A percentile compares a stretch with the other conserved stretches of the same genome.
These are phyloP conservation scores for Pangasius macronema DNA, from an alignment of 2,797 vertebrate species.

Conservation along the genomic window DNA sequence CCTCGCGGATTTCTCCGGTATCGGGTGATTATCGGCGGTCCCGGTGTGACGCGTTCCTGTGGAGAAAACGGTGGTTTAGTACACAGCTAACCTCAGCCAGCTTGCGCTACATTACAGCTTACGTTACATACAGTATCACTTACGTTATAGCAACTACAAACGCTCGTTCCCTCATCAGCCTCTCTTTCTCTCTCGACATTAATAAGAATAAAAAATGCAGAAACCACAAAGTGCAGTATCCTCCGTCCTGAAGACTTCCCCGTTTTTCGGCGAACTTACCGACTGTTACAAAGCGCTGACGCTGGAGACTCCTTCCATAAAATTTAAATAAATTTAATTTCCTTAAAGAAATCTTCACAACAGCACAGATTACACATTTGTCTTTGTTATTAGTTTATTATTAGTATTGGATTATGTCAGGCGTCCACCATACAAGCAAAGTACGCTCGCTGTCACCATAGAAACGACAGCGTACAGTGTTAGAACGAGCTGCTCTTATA, in stretches of 20 bases:
- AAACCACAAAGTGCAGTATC: neutral
- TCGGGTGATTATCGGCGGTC: neutral
- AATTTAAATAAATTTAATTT: neutral
- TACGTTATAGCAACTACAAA: neutral
- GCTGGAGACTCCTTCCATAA: neutral
- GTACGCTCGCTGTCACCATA: neutral
- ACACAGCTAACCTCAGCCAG: neutral
- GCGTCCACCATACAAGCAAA: neutral
- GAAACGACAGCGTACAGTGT: neutral
- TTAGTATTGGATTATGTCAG: neutral
- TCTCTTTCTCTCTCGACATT: neutral
- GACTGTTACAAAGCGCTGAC: neutral
- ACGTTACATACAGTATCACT: neutral
- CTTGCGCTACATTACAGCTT: neutral
- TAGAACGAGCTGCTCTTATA: neutral
- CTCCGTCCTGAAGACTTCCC: neutral
- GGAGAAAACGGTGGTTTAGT: neutral
- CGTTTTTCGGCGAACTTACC: neutral
- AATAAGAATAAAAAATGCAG: neutral
- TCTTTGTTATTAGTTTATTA: neutral
- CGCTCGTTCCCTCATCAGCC: neutral
- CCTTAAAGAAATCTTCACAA: neutral
- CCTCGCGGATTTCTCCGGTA: neutral
- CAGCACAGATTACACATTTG: neutral
- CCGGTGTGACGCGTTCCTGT: neutral